Evolutionary conservation across 2,113 vertebrate species (phyloP).

Genomic region (Aix galericulata): DNA sequence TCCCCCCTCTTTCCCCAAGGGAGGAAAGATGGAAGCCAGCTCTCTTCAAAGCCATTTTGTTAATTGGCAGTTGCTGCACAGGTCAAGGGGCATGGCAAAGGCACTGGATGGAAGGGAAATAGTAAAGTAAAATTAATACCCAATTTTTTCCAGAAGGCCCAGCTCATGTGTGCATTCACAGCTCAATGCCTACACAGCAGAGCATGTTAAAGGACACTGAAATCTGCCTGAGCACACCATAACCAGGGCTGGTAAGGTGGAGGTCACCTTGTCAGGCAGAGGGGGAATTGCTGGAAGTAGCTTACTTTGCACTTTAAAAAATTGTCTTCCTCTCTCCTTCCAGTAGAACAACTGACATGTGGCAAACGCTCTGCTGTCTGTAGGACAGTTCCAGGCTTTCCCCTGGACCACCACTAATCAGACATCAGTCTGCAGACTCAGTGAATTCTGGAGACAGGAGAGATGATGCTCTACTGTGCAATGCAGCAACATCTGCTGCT

Average conservation of each 20-base stretch:
- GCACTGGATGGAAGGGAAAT: not conserved
- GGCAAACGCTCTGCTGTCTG: not conserved
- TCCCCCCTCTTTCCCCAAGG: not conserved
- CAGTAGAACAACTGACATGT: not conserved
- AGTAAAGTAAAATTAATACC: not conserved
- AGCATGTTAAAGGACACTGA: not conserved
- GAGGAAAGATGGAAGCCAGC: not conserved
- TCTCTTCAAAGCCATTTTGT: not conserved
- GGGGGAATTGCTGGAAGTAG: not conserved
- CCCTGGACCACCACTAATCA: rapidly evolving
- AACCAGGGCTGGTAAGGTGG: not conserved
- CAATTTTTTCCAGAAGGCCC: not conserved
- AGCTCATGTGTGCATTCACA: not conserved
- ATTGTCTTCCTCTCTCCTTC: not conserved
- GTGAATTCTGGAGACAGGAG: not conserved
- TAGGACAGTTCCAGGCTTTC: not conserved
- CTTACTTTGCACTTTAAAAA: not conserved
- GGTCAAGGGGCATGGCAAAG: not conserved
- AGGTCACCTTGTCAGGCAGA: not conserved
- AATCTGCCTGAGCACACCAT: not conserved
- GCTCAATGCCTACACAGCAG: not conserved
- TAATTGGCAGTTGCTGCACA: not conserved
- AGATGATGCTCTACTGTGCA: not conserved
- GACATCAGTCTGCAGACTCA: rapidly evolving
- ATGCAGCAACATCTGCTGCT: not conserved